phyloP scores from a whole-genome alignment of 2,113 vertebrate species.

The Chamaea fasciata region DNA sequence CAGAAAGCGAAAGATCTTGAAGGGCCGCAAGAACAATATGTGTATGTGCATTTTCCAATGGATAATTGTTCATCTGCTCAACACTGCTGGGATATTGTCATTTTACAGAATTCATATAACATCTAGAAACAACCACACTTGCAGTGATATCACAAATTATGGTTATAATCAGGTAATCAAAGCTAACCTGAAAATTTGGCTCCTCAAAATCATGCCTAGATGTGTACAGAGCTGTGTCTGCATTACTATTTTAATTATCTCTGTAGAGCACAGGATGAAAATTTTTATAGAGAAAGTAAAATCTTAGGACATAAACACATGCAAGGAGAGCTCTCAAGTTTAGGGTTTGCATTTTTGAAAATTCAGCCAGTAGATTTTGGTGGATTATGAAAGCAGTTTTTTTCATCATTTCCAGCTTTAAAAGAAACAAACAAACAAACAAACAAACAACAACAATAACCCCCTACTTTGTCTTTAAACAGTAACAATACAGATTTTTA shows the following conservation, averaged over 20 bases:
- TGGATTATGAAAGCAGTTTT: neutral
- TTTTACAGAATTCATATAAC: neutral
- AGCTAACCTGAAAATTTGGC: neutral
- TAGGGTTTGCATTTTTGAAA: neutral
- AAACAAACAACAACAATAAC: accelerated
- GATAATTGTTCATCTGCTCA: neutral
- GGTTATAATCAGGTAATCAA: neutral
- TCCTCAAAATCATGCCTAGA: neutral
- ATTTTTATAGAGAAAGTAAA: neutral
- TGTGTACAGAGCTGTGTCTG: neutral
- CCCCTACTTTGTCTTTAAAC: neutral
- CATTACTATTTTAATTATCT: neutral
- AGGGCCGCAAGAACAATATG: neutral
- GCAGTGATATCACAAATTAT: neutral
- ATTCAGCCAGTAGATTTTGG: neutral
- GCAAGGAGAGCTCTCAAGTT: neutral
- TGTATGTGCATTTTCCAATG: neutral
- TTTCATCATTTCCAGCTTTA: neutral
- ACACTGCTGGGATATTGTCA: neutral
- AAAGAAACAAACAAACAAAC: neutral
- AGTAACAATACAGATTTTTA: neutral
- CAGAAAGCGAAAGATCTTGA: neutral
- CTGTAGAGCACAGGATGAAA: neutral
- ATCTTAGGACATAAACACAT: neutral
- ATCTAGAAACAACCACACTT: neutral